Conservation (phyloP, 1,140 invertebrate genomes). For the Halesus radiatus region DNA sequence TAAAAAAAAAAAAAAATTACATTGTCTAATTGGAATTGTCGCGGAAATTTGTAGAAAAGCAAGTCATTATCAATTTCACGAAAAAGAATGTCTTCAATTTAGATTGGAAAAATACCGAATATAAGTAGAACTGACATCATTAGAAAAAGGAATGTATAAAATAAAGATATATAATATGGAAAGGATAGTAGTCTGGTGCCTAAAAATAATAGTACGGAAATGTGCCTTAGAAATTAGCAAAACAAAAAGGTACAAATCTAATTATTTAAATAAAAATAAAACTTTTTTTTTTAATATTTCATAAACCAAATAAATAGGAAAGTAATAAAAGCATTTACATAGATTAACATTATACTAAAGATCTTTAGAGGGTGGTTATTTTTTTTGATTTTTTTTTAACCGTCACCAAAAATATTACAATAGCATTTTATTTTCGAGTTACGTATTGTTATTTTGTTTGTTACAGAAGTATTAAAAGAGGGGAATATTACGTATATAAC, state of each 20-base stretch:
- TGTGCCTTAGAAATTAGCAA: constrained; percentile 4
- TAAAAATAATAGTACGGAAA: constrained; percentile 1
- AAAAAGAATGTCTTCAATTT: background rate
- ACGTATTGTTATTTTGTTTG: constrained; percentile 4
- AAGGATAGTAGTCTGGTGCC: background rate
- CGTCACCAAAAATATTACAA: constrained; percentile 31
- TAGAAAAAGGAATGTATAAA: constrained; percentile 18
- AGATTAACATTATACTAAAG: constrained; percentile 22
- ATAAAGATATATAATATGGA: background rate
- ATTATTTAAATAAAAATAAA: constrained; percentile 14
- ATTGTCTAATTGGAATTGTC: background rate
- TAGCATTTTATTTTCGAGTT: background rate
- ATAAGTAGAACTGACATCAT: background rate
- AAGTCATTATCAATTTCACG: too few species aligned
- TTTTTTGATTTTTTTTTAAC: constrained; percentile 7
- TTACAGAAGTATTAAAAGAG: background rate
- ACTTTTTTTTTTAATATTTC: background rate
- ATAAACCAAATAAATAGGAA: constrained; percentile 18
- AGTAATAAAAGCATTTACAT: constrained; percentile 27
- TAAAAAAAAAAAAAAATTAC: background rate
- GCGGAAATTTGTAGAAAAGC: background rate
- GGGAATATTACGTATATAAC: too few species aligned
- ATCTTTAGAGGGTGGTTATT: constrained; percentile 25
- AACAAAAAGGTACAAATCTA: background rate
- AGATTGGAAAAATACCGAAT: constrained; percentile 3